A percentile compares a stretch with the other conserved stretches of the same genome.
Conservation (phyloP, 2,888 invertebrate species). For the Crocallis elinguaria region DNA sequence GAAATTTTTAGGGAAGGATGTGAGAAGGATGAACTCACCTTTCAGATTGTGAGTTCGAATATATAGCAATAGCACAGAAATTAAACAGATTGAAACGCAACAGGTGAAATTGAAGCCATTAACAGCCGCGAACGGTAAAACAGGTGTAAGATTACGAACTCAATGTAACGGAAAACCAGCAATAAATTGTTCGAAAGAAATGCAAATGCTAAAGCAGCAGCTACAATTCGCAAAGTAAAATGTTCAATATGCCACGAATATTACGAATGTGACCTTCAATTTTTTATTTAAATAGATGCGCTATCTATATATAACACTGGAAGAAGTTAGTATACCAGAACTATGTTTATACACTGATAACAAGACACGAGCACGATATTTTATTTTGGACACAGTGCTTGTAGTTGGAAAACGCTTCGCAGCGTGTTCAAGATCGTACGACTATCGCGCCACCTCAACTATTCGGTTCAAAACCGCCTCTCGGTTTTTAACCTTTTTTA, state of each 20-base stretch:
- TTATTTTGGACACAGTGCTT: conserved; percentile 40
- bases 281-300: conserved; percentile 15
- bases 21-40: neutral
- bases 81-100: neutral
- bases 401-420: conserved; percentile 49
- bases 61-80: neutral
- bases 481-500: conserved; percentile 46
- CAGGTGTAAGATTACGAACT: neutral
- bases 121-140: neutral
- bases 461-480: conserved; percentile 44
- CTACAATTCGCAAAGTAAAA: neutral
- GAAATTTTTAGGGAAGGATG: conserved; percentile 2
- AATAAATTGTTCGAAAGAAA: neutral
- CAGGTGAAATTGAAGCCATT: conserved; percentile 4
- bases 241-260: neutral
- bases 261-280: conserved; percentile 21
- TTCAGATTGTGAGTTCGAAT: neutral
- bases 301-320: conserved; percentile 17
- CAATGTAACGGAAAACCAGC: neutral
- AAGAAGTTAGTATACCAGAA: too few species aligned
- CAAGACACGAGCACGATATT: neutral
- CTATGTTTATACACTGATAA: conserved; percentile 4
- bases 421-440: conserved; percentile 60
- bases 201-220: neutral
- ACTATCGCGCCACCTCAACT: conserved; percentile 63